phyloP scores from a whole-genome alignment of 2,113 vertebrate species.

The Pithys albifrons region DNA sequence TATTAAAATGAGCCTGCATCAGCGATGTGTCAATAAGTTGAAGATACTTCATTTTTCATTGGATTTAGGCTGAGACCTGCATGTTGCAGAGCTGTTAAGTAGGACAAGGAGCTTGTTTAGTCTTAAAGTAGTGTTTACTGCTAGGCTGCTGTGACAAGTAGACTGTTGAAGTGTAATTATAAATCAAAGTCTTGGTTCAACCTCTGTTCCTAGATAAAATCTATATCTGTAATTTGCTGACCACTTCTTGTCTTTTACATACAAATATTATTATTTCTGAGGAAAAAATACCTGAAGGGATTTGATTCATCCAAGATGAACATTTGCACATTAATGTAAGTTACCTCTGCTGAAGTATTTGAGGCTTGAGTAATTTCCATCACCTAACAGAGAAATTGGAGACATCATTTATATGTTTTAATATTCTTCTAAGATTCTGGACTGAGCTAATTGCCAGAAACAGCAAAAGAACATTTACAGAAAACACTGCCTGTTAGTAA shows the following conservation, averaged over 20 bases:
- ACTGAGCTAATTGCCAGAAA: background rate
- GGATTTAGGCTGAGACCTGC: background rate
- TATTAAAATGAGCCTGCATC: background rate
- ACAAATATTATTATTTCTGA: constrained; percentile 49
- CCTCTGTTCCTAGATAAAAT: constrained; percentile 55
- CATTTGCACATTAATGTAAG: constrained; percentile 32
- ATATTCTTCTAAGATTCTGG: background rate
- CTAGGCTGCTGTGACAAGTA: constrained; percentile 44
- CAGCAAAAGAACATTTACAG: background rate
- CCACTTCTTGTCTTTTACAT: constrained; percentile 46
- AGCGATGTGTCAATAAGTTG: background rate
- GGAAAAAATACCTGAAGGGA: constrained; percentile 50
- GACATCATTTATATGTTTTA: background rate
- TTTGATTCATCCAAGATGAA: constrained; percentile 47
- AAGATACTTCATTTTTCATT: constrained; percentile 3
- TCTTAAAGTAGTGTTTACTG: background rate
- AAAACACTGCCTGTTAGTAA: background rate
- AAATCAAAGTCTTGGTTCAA: constrained; percentile 35
- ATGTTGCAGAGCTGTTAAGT: background rate
- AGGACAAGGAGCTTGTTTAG: background rate
- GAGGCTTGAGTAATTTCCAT: constrained; percentile 39
- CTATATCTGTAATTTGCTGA: constrained; percentile 39
- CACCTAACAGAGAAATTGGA: background rate
- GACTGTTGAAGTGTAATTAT: constrained; percentile 56
- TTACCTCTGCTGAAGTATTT: constrained; percentile 41